Evolutionary conservation across 2,797 vertebrate genomes (phyloP), one percentile per base, ranked within the genome.

Genomic region (Hydrocynus forskahlii): DNA sequence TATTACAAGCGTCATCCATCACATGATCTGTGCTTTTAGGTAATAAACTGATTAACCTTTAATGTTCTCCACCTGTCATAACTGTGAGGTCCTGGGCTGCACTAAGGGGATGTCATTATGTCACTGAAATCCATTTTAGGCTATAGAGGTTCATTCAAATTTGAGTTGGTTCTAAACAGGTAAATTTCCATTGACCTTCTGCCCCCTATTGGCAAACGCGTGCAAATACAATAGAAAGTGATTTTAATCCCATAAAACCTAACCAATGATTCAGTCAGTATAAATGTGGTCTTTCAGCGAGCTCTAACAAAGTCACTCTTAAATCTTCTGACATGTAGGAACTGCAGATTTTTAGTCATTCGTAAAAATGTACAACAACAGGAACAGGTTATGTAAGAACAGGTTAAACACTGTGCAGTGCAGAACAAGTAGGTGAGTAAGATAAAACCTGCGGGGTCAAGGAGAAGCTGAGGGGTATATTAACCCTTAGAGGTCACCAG

Each of bases 1-100:
- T 16, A 63, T 16, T 4, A 29, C 4, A 35, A 35, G 40, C 7
- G 21, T 73, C 76, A 68, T 10, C 40, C n/a, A 23, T 38, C 64
- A 77, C 75, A 63, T 69, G 63, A 85, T 62, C 70, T 52, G 19
- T 38, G 83, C 62, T 81, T 76, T 66, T 29, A 79, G 52, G 79
- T 81, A 79, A 84, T 71, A 76, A 79, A 48, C 14, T 3, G 25
- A 79, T 60, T 75, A 55, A 57, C 35, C 67, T 76, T 68, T 67
- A 29, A 63, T 73, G 60, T 59, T 54, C 7, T 67, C 35, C 17
- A 67, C 40, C 64, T 66, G 63, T 66, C 63, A 38, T 66, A 66
- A 66, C 63, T 40, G 35, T 38, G 62, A 63, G 25, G 62, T 35
- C 14, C 35, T 7, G 3, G 8, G 43, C 8, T 45, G 10, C 60